phyloP scores from a whole-genome alignment of 1,140 invertebrate species.

The Aricia agestis region DNA sequence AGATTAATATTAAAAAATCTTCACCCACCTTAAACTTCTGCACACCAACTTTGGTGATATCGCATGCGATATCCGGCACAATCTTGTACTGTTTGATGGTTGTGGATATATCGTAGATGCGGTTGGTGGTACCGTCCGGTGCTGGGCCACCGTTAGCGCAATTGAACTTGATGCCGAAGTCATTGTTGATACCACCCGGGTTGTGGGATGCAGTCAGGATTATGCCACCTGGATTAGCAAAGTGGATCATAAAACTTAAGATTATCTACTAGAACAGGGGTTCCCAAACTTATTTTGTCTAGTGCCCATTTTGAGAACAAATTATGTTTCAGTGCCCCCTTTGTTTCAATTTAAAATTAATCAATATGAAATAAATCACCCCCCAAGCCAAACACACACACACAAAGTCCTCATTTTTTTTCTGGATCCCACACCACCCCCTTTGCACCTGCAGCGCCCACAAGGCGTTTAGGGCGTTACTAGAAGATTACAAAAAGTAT shows the following conservation, averaged over 20 bases:
- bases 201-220: conserved; percentile 99
- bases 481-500: too few species aligned
- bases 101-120: conserved; percentile 90
- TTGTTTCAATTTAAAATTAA: too few species aligned
- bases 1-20: not conserved
- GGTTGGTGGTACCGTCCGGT: conserved; percentile 92
- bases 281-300: too few species aligned
- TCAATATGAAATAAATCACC: too few species aligned
- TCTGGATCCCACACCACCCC: too few species aligned
- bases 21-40: conserved; percentile 54
- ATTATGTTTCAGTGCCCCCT: too few species aligned
- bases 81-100: conserved; percentile 88
- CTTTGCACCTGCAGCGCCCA: too few species aligned
- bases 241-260: not conserved
- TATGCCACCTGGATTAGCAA: conserved; percentile 86
- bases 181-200: conserved; percentile 96
- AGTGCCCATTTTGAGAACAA: too few species aligned
- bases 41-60: conserved; percentile 84
- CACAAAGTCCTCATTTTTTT: too few species aligned
- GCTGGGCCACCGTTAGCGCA: conserved; percentile 97
- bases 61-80: conserved; percentile 84
- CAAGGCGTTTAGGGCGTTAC: too few species aligned
- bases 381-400: too few species aligned
- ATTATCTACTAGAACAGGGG: too few species aligned
- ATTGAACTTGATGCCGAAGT: conserved; percentile 99